These are phyloP conservation scores for Eumeta japonica DNA, from an alignment of 1,140 invertebrate species.

Conservation along the genomic window DNA sequence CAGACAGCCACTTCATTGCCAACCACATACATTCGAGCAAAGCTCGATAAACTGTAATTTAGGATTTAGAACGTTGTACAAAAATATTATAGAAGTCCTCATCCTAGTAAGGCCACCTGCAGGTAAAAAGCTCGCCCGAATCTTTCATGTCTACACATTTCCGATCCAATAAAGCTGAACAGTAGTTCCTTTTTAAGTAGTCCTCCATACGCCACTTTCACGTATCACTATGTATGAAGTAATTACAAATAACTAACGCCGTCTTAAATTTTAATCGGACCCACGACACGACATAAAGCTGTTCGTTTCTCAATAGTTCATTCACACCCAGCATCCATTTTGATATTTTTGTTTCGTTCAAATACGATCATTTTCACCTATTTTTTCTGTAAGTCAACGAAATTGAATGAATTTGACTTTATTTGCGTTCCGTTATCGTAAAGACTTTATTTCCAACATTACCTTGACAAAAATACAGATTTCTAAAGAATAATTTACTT, in stretches of 20 bases:
- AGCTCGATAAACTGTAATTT: conserved; percentile 29
- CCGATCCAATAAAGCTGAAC: conserved; percentile 43
- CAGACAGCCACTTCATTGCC: conserved; percentile 43
- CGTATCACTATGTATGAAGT: too few relatives aligned
- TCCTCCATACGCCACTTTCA: too few relatives aligned
- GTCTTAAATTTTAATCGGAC: too few relatives aligned
- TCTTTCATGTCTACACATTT: conserved; percentile 52
- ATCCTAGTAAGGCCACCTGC: conserved; percentile 49
- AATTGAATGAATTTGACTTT: conserved; percentile 38
- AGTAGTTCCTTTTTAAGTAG: too few relatives aligned
- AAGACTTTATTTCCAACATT: neutral
- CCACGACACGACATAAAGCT: conserved; percentile 56
- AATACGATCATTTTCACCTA: conserved; percentile 54
- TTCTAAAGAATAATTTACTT: too few relatives aligned
- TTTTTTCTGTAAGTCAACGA: conserved; percentile 42
- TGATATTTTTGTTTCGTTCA: conserved; percentile 58
- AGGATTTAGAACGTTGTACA: conserved; percentile 33
- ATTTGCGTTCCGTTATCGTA: conserved; percentile 25
- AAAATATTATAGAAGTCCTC: conserved; percentile 45
- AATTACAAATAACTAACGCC: too few relatives aligned
- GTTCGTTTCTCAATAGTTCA: conserved; percentile 59
- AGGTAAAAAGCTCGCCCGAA: conserved; percentile 33
- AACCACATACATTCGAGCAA: conserved; percentile 23
- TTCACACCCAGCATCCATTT: conserved; percentile 61
- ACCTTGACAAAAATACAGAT: too few relatives aligned